phyloP scores from a whole-genome alignment of 1,140 invertebrate genomes.

The Penaeus japonicus region DNA sequence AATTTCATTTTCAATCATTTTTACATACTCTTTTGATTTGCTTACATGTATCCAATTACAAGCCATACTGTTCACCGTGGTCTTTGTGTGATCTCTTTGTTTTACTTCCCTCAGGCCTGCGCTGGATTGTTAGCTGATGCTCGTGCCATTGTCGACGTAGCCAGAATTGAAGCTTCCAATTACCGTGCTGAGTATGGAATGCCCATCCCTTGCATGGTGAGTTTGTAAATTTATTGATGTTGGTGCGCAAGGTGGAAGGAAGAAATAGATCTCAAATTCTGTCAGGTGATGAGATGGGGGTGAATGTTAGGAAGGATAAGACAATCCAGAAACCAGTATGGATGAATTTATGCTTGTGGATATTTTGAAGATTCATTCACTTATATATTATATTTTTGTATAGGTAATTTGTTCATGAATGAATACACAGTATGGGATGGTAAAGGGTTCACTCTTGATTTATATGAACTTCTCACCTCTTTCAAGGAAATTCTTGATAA shows the following conservation, averaged over 20 bases:
- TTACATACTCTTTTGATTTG: neutral
- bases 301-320: too few relatives aligned
- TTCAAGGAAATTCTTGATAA: neutral
- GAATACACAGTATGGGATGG: too few relatives aligned
- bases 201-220: conserved; percentile 57
- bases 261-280: neutral
- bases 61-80: neutral
- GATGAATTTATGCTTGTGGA: too few relatives aligned
- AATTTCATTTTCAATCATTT: too few relatives aligned
- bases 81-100: neutral
- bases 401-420: too few relatives aligned
- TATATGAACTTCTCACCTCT: neutral
- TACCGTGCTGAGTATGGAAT: conserved; percentile 69
- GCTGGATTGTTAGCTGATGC: conserved; percentile 95
- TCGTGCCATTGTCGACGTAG: conserved; percentile 87
- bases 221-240: neutral
- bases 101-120: conserved; percentile 71
- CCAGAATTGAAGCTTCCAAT: conserved; percentile 87
- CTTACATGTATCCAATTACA: neutral
- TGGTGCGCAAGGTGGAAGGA: neutral
- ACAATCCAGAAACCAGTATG: too few relatives aligned
- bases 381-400: too few relatives aligned
- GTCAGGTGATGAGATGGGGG: neutral
- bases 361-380: too few relatives aligned
- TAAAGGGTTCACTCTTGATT: too few relatives aligned